These are phyloP conservation scores for Enteromius mattozi DNA, from an alignment of 2,797 vertebrate species.

Conservation along the genomic window DNA sequence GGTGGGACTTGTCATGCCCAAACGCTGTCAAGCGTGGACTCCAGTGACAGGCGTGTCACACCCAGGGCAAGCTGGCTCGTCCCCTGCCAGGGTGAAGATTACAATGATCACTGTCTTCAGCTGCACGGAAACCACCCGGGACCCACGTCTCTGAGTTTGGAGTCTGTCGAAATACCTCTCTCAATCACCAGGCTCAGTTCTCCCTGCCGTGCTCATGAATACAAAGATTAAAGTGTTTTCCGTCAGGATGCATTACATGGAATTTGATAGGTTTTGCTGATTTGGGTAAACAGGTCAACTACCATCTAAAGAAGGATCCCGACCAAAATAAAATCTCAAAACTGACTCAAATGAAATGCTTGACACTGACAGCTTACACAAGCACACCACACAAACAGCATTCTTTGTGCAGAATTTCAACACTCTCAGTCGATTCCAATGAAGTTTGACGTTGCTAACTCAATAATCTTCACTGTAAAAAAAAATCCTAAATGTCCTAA, in stretches of 20 bases:
- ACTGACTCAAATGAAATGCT: background rate
- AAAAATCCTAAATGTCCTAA: background rate
- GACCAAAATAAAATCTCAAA: background rate
- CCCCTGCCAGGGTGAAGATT: constrained; percentile 72
- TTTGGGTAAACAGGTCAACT: constrained; percentile 1
- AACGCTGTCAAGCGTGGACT: constrained; percentile 74
- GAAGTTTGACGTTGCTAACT: background rate
- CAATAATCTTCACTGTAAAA: background rate
- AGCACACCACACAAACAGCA: background rate
- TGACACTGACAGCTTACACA: background rate
- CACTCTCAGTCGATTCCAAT: background rate
- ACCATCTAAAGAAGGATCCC: background rate
- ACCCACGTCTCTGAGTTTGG: constrained; percentile 54
- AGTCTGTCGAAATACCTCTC: constrained; percentile 51
- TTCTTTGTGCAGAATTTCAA: background rate
- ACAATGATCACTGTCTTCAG: constrained; percentile 71
- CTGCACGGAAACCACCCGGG: constrained; percentile 57
- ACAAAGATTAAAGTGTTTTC: constrained; percentile 29
- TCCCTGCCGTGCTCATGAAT: constrained; percentile 1
- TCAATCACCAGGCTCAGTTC: constrained; percentile 20
- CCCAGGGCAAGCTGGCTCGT: constrained; percentile 73
- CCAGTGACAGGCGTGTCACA: constrained; percentile 74
- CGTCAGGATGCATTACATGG: background rate
- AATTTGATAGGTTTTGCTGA: constrained; percentile 32
- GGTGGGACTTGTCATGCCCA: constrained; percentile 76